Evolutionary conservation across 2,797 vertebrate genomes (phyloP).

Genomic region (Xerus rutilus): DNA sequence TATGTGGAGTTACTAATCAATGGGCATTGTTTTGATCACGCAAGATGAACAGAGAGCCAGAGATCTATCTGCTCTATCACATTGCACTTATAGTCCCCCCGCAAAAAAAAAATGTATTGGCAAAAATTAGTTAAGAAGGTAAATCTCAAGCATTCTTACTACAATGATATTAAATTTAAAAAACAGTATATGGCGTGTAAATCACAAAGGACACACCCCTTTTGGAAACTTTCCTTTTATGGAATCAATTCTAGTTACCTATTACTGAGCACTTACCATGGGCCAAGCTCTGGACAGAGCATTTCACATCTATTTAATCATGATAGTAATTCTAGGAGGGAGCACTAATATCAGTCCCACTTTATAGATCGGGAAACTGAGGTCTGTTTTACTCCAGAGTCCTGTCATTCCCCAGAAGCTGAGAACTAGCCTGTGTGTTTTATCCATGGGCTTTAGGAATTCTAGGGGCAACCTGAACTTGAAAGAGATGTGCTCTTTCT

Average conservation of each 20-base stretch:
- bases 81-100: no score
- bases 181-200: neutral
- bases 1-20: neutral
- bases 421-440: neutral
- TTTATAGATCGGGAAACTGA: conserved; percentile 27
- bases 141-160: neutral
- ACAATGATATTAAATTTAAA: neutral
- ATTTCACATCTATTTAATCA: neutral
- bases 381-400: neutral
- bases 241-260: neutral
- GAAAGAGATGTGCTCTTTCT: neutral
- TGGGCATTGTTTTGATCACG: neutral
- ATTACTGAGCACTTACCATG: neutral
- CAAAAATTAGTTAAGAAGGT: neutral
- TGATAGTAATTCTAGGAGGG: neutral
- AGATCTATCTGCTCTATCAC: neutral
- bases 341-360: neutral
- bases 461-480: neutral
- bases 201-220: neutral
- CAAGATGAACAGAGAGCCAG: neutral
- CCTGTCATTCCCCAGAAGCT: neutral
- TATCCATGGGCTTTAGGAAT: neutral
- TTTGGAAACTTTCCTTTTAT: neutral
- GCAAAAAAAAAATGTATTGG: neutral
- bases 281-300: neutral